phyloP scores from a whole-genome alignment of 2,888 invertebrate genomes.

The Laothoe populi region DNA sequence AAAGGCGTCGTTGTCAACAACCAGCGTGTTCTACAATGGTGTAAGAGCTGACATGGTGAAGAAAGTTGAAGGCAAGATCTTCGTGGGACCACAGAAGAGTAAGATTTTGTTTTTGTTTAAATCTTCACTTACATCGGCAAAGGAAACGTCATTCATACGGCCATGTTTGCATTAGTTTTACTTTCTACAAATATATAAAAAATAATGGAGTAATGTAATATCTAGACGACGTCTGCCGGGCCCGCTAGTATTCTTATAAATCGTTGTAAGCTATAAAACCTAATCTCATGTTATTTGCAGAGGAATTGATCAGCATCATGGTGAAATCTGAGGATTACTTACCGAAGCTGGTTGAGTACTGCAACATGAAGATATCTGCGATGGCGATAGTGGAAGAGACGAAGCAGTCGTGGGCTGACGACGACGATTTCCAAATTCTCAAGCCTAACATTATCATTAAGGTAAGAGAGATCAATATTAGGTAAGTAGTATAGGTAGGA shows the following conservation, averaged over 20 bases:
- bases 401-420: slow-evolving; percentile 92
- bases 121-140: not conserved
- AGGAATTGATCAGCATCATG: slow-evolving; percentile 80
- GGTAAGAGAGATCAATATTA: slow-evolving; percentile 65
- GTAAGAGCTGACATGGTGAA: slow-evolving; percentile 89
- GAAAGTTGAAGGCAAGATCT: slow-evolving; percentile 87
- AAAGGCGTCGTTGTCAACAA: slow-evolving; percentile 87
- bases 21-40: slow-evolving; percentile 91
- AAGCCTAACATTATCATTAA: slow-evolving; percentile 89
- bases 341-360: slow-evolving; percentile 91
- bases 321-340: slow-evolving; percentile 89
- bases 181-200: no score
- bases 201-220: no score
- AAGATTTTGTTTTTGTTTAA: slow-evolving; percentile 47
- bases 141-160: no score
- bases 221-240: no score
- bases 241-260: no score
- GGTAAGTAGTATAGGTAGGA: not conserved
- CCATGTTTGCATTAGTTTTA: no score
- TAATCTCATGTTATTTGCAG: slow-evolving; percentile 44
- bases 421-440: slow-evolving; percentile 92
- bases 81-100: slow-evolving; percentile 87
- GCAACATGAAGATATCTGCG: slow-evolving; percentile 91
- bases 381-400: slow-evolving; percentile 92
- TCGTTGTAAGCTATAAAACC: not conserved